Conservation (phyloP, 2,888 invertebrate genomes). For the Cancer borealis region DNA sequence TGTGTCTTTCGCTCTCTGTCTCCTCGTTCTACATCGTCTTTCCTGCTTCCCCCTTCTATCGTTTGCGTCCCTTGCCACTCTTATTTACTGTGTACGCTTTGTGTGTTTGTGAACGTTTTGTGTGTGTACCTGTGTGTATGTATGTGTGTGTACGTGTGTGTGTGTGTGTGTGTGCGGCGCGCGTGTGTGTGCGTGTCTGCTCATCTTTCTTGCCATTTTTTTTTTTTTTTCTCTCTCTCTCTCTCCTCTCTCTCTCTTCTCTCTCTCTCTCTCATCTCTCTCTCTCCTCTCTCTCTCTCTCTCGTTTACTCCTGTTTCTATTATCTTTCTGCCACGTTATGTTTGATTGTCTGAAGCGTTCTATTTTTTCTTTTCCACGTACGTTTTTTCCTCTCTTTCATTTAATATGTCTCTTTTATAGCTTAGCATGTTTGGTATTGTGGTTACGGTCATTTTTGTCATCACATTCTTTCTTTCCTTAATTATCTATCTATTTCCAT, state of each 20-base stretch:
- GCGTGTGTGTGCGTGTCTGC: background rate
- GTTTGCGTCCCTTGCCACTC: background rate
- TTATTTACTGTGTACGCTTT: background rate
- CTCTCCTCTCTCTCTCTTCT: constrained; percentile 55
- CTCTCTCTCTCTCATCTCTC: constrained; percentile 31
- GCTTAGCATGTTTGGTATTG: too few relatives aligned
- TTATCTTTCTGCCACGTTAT: background rate
- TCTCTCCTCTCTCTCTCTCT: constrained; percentile 53
- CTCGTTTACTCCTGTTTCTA: background rate
- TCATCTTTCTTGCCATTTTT: background rate
- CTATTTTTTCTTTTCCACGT: too few relatives aligned
- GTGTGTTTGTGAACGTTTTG: background rate
- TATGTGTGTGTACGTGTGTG: background rate
- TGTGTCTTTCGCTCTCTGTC: background rate
- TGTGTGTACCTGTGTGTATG: background rate
- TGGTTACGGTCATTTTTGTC: too few relatives aligned
- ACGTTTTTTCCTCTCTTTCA: too few relatives aligned
- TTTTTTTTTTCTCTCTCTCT: constrained; percentile 47
- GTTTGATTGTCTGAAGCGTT: too few relatives aligned
- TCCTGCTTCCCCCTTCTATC: background rate
- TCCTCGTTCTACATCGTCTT: background rate
- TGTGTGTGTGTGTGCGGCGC: background rate
- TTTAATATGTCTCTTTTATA: too few relatives aligned
- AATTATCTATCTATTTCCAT: too few relatives aligned
- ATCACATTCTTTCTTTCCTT: too few relatives aligned